Evolutionary conservation across 2,113 vertebrate genomes (phyloP), one percentile per base, ranked within the genome.

Genomic region (Lichenostomus cassidix): DNA sequence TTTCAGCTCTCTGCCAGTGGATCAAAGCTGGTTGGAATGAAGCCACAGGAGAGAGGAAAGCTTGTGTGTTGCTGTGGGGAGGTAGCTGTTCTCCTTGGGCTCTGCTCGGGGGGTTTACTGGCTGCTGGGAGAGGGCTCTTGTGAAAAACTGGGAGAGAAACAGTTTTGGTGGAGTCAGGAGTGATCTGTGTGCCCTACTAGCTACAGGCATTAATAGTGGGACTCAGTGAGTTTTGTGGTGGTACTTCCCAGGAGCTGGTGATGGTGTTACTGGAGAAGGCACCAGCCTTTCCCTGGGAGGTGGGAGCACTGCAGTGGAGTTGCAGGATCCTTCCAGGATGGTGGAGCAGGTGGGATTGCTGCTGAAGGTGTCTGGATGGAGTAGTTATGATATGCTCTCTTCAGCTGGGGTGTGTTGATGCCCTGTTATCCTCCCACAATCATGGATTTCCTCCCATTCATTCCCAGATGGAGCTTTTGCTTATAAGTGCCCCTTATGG

Each of bases 41-140:
- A 84, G 47, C 15, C 4, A 3, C 35, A 17, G 55, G 42, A 39
- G 21, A 55, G 46, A 68, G 27, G 19, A n/a, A 80, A 76, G 53
- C 7, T 29, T 3, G 0, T 12, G 41, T 47, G 42, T 13, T 65
- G 62, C 49, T 52, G 15, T 47, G 22, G 21, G 44, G 12, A 86
- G 86, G 79, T 76, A 65, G 24, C 76, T 88, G 11, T 35, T 68
- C 52, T 84, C 25, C 15, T 55, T 58, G 49, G 25, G 29, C 5
- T 76, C 39, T 74, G 50, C 60, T 63, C 0, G 0, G 7, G 31
- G 31, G 14, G 3, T 2, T 85, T 52, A 5, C 23, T 65, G 39
- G 17, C 46, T 25, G 13, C 50, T 69, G 59, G 47, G 27, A 59
- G 25, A 12, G 44, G 10, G 7, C 4, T 75, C 5, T 33, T 2